phyloP scores from a whole-genome alignment of 2,797 vertebrate genomes.

The Acipenser oxyrinchus region DNA sequence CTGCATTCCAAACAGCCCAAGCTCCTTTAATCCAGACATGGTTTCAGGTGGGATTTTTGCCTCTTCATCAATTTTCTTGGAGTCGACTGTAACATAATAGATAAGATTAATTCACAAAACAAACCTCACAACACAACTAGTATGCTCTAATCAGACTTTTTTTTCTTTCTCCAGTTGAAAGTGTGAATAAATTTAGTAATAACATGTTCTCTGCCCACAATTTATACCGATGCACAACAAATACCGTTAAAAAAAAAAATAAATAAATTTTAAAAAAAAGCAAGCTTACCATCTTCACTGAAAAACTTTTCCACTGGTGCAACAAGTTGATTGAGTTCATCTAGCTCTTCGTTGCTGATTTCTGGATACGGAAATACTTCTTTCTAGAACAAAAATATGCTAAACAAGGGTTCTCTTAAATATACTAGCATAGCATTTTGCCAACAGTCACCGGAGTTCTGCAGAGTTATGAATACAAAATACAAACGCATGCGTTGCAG shows the following conservation, averaged over 20 bases:
- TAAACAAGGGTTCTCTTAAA: neutral
- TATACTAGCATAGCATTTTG: too few species aligned
- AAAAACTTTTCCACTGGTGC: constrained; percentile 88
- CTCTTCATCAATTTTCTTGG: constrained; percentile 75
- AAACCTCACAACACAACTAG: neutral
- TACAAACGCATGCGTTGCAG: too few species aligned
- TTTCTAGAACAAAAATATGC: constrained; percentile 47
- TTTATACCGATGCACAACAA: too few species aligned
- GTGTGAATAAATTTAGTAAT: too few species aligned
- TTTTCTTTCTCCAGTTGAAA: neutral
- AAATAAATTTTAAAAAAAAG: neutral
- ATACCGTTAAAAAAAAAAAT: too few species aligned
- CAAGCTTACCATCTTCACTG: constrained; percentile 69
- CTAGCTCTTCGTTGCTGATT: constrained; percentile 78
- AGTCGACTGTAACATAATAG: constrained; percentile 69
- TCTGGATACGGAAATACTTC: constrained; percentile 92
- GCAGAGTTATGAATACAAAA: too few species aligned
- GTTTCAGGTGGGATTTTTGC: constrained; percentile 82
- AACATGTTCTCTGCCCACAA: too few species aligned
- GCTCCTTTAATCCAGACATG: constrained; percentile 72
- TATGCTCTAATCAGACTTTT: too few species aligned
- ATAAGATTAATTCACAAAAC: too few species aligned
- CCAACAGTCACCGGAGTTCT: too few species aligned
- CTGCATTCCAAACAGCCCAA: constrained; percentile 90
- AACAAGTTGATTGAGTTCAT: constrained; percentile 82